Conservation (phyloP, 2,113 vertebrate species). For the Empidonax traillii region DNA sequence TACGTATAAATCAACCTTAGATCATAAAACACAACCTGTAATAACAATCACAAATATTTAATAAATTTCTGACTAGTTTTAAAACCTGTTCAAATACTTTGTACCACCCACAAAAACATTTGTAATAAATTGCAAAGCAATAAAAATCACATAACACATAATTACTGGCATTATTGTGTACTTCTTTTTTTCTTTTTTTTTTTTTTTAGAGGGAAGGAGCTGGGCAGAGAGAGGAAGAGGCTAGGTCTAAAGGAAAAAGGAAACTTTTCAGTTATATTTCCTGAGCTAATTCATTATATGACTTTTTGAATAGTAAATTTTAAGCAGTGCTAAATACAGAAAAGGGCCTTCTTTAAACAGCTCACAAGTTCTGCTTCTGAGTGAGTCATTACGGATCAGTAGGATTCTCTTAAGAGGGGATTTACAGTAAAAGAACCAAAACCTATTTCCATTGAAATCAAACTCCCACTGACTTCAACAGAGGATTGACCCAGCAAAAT, state of each 20-base stretch:
- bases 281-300: conserved; percentile 20
- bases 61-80: conserved; percentile 59
- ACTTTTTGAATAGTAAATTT: conserved; percentile 34
- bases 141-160: conserved; percentile 74
- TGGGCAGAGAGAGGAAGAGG: background rate
- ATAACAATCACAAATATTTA: conserved; percentile 75
- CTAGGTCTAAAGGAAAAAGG: conserved; percentile 28
- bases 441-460: background rate
- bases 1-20: conserved; percentile 42
- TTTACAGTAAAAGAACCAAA: conserved; percentile 46
- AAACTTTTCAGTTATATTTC: conserved; percentile 52
- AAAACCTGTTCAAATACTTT: conserved; percentile 75
- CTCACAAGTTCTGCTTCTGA: conserved; percentile 39
- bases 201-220: background rate
- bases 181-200: background rate
- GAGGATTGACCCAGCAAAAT: background rate
- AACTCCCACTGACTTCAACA: background rate
- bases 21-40: conserved; percentile 72
- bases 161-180: conserved; percentile 71
- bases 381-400: conserved; percentile 57
- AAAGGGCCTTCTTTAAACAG: conserved; percentile 28
- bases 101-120: conserved; percentile 72
- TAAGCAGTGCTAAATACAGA: conserved; percentile 39
- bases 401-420: conserved; percentile 46
- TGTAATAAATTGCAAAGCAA: conserved; percentile 67